phyloP scores from a whole-genome alignment of 1,140 invertebrate genomes.

The Cylas formicarius region DNA sequence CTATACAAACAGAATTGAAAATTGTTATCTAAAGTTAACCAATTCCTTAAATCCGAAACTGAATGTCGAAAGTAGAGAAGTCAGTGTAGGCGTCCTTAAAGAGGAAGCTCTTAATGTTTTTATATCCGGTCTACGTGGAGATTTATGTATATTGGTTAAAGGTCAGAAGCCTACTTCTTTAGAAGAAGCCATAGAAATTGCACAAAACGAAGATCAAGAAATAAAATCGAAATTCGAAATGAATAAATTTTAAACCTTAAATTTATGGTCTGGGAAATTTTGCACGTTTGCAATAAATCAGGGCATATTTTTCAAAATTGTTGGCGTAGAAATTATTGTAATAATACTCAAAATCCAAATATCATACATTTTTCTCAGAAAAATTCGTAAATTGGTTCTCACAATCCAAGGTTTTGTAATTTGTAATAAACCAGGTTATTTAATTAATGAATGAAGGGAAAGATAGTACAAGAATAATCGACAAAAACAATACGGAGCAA shows the following conservation, averaged over 20 bases:
- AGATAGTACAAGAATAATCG: conserved; percentile 8
- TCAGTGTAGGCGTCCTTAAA: conserved; percentile 22
- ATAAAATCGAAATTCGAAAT: conserved; percentile 18
- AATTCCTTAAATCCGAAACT: conserved; percentile 23
- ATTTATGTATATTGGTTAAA: conserved; percentile 19
- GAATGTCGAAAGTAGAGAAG: conserved; percentile 20
- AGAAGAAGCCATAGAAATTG: conserved; percentile 24
- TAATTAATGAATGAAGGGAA: conserved; percentile 7
- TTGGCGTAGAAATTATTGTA: neutral
- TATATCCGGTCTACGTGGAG: conserved; percentile 19
- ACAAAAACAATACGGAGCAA: conserved; percentile 1
- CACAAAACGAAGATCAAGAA: conserved; percentile 24
- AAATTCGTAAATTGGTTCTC: too few relatives aligned
- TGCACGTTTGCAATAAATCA: neutral
- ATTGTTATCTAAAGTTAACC: conserved; percentile 27
- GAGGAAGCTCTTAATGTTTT: conserved; percentile 26
- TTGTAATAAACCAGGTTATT: conserved; percentile 20
- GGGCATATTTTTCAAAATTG: neutral
- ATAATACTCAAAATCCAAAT: conserved; percentile 2
- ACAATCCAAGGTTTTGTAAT: conserved; percentile 15
- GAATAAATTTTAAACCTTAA: neutral
- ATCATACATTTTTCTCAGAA: neutral
- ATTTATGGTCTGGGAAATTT: neutral
- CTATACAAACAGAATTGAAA: conserved; percentile 24
- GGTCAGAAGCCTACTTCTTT: conserved; percentile 8